Evolutionary conservation across 1,140 invertebrate species (phyloP).

Genomic region (Anastrepha ludens): DNA sequence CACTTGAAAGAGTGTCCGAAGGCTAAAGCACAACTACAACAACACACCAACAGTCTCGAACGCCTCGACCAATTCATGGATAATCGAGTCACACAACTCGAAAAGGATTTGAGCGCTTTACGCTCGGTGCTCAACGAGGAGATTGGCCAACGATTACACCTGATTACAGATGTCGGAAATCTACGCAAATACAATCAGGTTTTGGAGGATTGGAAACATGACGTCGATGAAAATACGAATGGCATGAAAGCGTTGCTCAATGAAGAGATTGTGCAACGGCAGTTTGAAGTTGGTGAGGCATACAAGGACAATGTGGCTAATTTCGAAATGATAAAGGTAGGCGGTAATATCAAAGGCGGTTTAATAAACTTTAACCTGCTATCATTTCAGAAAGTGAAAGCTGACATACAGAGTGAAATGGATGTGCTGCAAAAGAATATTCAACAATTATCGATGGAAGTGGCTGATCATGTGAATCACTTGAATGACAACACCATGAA

Average conservation of each 20-base stretch:
- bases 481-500: conserved; percentile 71
- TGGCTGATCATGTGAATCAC: conserved; percentile 67
- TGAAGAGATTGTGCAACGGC: conserved; percentile 62
- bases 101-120: conserved; percentile 68
- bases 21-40: conserved; percentile 61
- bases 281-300: conserved; percentile 63
- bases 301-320: conserved; percentile 67
- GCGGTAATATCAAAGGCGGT: not conserved
- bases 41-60: conserved; percentile 63
- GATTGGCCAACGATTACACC: conserved; percentile 69
- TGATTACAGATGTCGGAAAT: conserved; percentile 72
- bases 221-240: conserved; percentile 64
- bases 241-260: conserved; percentile 63
- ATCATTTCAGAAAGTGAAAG: conserved; percentile 62
- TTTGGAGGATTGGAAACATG: conserved; percentile 68
- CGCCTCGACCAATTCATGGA: conserved; percentile 63
- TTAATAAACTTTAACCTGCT: not conserved
- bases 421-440: conserved; percentile 67
- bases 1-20: conserved; percentile 78
- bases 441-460: conserved; percentile 65
- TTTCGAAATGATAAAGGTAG: conserved; percentile 65
- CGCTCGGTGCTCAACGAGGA: conserved; percentile 72
- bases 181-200: conserved; percentile 72
- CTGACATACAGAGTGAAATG: conserved; percentile 63
- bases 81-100: conserved; percentile 66